Evolutionary conservation across 2,888 invertebrate genomes (phyloP).

Genomic region (Patella ulyssiponensis): DNA sequence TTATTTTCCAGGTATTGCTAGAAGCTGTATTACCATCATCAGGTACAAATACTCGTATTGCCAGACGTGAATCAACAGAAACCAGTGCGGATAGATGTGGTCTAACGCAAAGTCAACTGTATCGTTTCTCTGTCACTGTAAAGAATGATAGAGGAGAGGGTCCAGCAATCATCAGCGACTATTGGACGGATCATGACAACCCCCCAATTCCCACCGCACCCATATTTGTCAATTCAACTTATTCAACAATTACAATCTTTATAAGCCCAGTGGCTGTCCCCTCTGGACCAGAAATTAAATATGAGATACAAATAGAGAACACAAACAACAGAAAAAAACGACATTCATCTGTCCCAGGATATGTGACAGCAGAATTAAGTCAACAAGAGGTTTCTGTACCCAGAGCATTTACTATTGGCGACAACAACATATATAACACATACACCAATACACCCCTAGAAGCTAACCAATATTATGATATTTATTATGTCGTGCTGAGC

Average conservation of each 20-base stretch:
- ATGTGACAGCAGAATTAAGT: conserved; percentile 80
- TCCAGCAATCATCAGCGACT: conserved; percentile 74
- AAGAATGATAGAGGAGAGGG: conserved; percentile 75
- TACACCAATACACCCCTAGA: conserved; percentile 85
- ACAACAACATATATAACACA: conserved; percentile 81
- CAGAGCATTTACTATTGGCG: conserved; percentile 82
- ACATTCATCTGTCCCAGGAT: conserved; percentile 74
- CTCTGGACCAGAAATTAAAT: conserved; percentile 83
- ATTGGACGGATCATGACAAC: conserved; percentile 82
- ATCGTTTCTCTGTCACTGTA: conserved; percentile 83
- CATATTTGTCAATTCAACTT: conserved; percentile 77
- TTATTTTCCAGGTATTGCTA: neutral
- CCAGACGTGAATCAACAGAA: neutral
- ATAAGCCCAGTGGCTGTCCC: conserved; percentile 81
- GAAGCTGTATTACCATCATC: neutral
- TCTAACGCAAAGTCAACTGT: conserved; percentile 83
- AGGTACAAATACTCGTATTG: neutral
- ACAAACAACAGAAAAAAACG: conserved; percentile 39
- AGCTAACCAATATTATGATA: conserved; percentile 77
- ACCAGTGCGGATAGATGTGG: conserved; percentile 51
- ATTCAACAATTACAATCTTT: conserved; percentile 79
- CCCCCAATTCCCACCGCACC: conserved; percentile 81
- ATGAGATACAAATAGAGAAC: conserved; percentile 83
- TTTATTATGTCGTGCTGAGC: conserved; percentile 83
- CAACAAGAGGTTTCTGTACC: conserved; percentile 77